Evolutionary conservation across 2,888 invertebrate genomes (phyloP).

Genomic region (Itoplectis maculator): DNA sequence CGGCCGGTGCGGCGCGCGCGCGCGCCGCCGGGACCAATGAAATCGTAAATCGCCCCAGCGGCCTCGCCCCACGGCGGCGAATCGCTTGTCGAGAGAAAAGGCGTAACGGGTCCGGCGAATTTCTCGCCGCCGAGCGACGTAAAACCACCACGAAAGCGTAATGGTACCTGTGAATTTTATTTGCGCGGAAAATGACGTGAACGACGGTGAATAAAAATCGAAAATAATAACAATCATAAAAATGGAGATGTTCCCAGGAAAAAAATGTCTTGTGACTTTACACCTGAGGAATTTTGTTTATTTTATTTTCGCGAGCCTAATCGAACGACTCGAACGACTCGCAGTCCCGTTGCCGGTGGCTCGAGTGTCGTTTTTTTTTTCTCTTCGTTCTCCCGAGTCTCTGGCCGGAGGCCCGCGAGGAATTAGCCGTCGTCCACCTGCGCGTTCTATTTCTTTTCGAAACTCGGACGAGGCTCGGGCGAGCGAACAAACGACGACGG

Average conservation of each 20-base stretch:
- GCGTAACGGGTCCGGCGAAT: constrained; percentile 10
- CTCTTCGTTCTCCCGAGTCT: neutral
- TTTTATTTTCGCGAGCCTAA: constrained; percentile 31
- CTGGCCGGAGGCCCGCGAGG: constrained; percentile 48
- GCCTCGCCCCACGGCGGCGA: neutral
- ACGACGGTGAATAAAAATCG: no score
- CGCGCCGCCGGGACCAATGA: no score
- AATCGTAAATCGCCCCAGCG: constrained; percentile 31
- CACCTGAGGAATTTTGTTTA: no score
- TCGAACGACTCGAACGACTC: constrained; percentile 36
- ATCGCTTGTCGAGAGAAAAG: neutral
- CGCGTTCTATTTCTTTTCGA: constrained; percentile 62
- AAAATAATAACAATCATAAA: neutral
- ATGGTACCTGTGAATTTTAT: neutral
- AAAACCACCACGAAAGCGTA: neutral
- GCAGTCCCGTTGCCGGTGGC: constrained; percentile 41
- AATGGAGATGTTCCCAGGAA: constrained; percentile 22
- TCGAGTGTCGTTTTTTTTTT: constrained; percentile 4
- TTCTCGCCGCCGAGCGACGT: neutral
- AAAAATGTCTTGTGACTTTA: no score
- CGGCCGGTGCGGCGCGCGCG: neutral
- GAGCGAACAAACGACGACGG: constrained; percentile 6
- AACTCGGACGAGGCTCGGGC: constrained; percentile 22
- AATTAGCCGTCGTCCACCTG: constrained; percentile 64
- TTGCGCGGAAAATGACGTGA: neutral